Base-by-base conservation (phyloP, 2,113 vertebrate genomes). In the Menura novaehollandiae region DNA sequence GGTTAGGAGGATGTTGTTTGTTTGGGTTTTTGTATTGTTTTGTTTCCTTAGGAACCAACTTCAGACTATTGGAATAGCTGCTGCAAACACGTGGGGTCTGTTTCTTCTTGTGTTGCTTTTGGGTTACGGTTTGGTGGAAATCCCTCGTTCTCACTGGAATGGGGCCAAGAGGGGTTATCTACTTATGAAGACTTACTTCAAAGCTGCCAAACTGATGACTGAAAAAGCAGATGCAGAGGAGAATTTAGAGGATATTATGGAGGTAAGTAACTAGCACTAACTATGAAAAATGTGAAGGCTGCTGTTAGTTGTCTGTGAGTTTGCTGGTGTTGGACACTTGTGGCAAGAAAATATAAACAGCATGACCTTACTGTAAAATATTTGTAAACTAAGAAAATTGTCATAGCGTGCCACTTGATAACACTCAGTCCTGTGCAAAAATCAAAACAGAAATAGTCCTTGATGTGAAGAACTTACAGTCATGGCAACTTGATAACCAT, bases 11-110 rank as follows among this genome's bases (percentile, higher is more conserved):
- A n/a, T 85, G 7, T 28, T 71, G 3, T 47, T 79, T 72, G 32
- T 28, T 78, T 51, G n/a, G 8, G 4, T 10, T 59, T 55, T 60
- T 63, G 9, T 52, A 2, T 49, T 80, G 10, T 21, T 94, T 49
- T 83, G 11, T 47, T 66, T 24, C 41, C 37, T 89, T 93, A 99
- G 99, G 99, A 97, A 90, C 62, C 98, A 99, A 16, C 98, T 99
- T 72, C 99, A 99, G 94, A 99, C 98, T 27, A 99, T 99, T 62
- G 98, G 99, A 46, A 99, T 99, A 89, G 98, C 99, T 8, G 99
- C 99, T 58, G 99, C 99, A 73, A 99, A 99, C 91, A 99, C 99
- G 3, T 99, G 99, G 99, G 99, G 99, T 62, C 98, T 99, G 4
- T 99, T 99, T 93, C 99, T 99, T 81, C 98, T 99, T 33, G 99